These are phyloP conservation scores for Cheilosia urbana DNA, from an alignment of 2,888 invertebrate genomes.

Conservation along the genomic window DNA sequence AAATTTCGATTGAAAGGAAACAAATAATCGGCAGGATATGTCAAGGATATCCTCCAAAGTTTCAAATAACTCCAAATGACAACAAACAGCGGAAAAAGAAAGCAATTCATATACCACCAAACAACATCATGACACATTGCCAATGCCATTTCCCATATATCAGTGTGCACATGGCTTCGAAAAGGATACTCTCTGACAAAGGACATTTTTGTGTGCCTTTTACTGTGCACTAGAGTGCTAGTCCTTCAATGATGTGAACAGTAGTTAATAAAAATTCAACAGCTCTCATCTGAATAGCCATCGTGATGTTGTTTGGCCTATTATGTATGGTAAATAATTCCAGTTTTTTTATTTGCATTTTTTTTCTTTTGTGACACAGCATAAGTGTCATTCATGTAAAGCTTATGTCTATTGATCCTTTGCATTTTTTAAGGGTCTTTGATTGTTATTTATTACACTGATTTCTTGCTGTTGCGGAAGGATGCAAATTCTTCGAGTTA, in stretches of 20 bases:
- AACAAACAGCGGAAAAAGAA: constrained; percentile 73
- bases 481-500: constrained; percentile 32
- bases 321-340: constrained; percentile 75
- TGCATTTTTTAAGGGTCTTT: constrained; percentile 47
- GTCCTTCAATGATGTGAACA: constrained; percentile 72
- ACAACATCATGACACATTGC: constrained; percentile 60
- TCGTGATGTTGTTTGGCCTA: constrained; percentile 70
- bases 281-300: constrained; percentile 75
- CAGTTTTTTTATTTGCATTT: constrained; percentile 29
- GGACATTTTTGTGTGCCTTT: constrained; percentile 56
- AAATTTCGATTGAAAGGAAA: constrained; percentile 51
- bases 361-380: constrained; percentile 35
- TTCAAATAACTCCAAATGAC: constrained; percentile 73
- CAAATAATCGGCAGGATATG: constrained; percentile 81
- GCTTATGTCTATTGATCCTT: constrained; percentile 48
- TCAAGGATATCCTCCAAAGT: constrained; percentile 83
- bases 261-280: constrained; percentile 76
- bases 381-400: constrained; percentile 38
- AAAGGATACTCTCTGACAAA: constrained; percentile 69
- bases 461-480: constrained; percentile 54
- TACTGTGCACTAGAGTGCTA: constrained; percentile 56
- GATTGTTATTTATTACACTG: constrained; percentile 64
- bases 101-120: constrained; percentile 70
- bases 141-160: constrained; percentile 55
- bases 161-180: constrained; percentile 38